Base-by-base conservation (phyloP, 2,113 vertebrate genomes). In the Pluvianellus socialis region DNA sequence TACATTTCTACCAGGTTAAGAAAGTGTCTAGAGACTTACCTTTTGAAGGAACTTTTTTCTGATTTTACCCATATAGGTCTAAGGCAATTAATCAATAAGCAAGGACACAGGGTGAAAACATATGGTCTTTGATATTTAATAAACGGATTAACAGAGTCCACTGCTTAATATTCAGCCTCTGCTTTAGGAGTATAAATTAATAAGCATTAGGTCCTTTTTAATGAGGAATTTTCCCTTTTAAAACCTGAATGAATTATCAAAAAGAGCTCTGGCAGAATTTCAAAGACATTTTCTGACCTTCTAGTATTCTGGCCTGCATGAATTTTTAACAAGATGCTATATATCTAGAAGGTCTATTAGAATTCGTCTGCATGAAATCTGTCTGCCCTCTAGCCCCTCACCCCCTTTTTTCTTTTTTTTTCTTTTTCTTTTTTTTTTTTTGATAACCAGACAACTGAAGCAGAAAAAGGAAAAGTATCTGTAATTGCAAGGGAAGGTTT, bases 241-340 rank as follows among this genome's bases (percentile, higher is more conserved):
- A 98, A 98, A 98, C 89, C 96, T 97, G 94, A 98, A 97, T 98
- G 97, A 98, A 98, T 98, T 98, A 98, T 98, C 94, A 87, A 97
- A 98, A 98, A 98, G 96, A 97, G 95, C 94, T 96, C 97, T 97
- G 97, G 97, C 97, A 98, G 97, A 96, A 97, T 98, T 98, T 98
- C 98, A 98, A 98, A 98, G 97, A 93, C 97, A 98, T 98, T 98
- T 98, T 98, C 97, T 98, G 98, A 98, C 98, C 98, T 98, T 98
- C 97, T 97, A 96, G 94, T 97, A 98, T 97, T 98, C 95, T 95
- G 95, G 94, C 72, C 82, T 72, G 95, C 93, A 98, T 98, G 97
- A 98, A 98, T 98, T 98, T 98, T 98, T 98, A 98, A 98, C 96
- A 97, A 97, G 97, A 95, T 97, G 84, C 92, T 95, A 92, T 98